phyloP scores from a whole-genome alignment of 2,113 vertebrate genomes.

The Bambusicola thoracicus region DNA sequence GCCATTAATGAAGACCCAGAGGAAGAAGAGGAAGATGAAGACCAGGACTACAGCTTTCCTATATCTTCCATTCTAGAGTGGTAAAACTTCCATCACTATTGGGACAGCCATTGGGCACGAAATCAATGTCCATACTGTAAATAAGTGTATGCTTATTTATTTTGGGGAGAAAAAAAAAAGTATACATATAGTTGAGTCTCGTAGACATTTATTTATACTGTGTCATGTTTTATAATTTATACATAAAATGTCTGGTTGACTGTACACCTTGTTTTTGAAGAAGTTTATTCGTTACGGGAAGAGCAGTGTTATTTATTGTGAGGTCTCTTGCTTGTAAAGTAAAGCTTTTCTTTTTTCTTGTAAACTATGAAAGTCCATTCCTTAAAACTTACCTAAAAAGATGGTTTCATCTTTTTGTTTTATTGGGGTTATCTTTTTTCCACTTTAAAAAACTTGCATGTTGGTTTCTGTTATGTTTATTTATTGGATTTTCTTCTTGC shows the following conservation, averaged over 20 bases:
- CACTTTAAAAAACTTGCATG: conserved; percentile 90
- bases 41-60: conserved; percentile 98
- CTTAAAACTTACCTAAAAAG: conserved; percentile 83
- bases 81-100: conserved; percentile 88
- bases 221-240: conserved; percentile 99
- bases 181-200: conserved; percentile 98
- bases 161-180: conserved; percentile 92
- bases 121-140: conserved; percentile 97
- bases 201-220: conserved; percentile 99
- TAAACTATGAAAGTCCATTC: conserved; percentile 95
- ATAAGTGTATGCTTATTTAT: conserved; percentile 99
- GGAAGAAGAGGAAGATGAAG: conserved; percentile 95
- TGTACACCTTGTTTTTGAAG: conserved; percentile 97
- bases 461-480: conserved; percentile 92
- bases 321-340: conserved; percentile 96
- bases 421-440: conserved; percentile 82
- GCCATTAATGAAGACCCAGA: conserved; percentile 98
- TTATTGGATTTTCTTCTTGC: conserved; percentile 94
- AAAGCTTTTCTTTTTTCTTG: conserved; percentile 80
- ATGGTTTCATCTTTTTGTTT: conserved; percentile 80
- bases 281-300: conserved; percentile 99
- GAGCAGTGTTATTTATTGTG: conserved; percentile 99
- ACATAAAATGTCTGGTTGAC: conserved; percentile 98
- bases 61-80: conserved; percentile 98
- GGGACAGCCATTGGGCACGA: conserved; percentile 87